These are phyloP conservation scores for Botia almorhae DNA, from an alignment of 2,797 vertebrate species.

Conservation along the genomic window DNA sequence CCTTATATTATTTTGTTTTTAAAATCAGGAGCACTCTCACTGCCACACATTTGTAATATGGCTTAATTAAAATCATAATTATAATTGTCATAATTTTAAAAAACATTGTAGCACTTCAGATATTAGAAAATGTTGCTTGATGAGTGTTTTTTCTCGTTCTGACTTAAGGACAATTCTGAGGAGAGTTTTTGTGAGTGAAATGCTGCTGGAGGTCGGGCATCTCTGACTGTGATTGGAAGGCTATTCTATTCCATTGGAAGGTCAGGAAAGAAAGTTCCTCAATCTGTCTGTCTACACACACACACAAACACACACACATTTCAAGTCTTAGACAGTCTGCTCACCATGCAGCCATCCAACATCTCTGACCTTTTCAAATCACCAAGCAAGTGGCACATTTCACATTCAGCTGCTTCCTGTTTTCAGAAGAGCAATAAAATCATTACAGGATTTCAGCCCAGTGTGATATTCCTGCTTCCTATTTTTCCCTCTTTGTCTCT, in stretches of 20 bases:
- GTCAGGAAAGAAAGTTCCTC: conserved; percentile 16
- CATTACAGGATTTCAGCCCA: conserved; percentile 3
- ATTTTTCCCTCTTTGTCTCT: background rate
- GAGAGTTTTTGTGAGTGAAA: background rate
- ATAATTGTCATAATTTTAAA: too few species aligned
- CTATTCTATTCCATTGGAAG: conserved; percentile 7
- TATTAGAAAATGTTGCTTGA: too few species aligned
- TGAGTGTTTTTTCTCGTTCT: background rate
- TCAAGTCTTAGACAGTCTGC: conserved; percentile 20
- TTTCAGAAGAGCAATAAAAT: conserved; percentile 24
- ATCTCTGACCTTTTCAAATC: conserved; percentile 52
- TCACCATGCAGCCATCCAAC: conserved; percentile 26
- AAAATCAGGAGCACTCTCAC: too few species aligned
- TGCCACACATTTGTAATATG: too few species aligned
- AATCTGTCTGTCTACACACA: conserved; percentile 39
- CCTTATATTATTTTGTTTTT: too few species aligned
- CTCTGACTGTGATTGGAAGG: background rate
- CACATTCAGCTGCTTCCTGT: conserved; percentile 29
- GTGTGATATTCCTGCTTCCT: conserved; percentile 12
- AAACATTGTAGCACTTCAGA: too few species aligned
- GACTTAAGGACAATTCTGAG: background rate
- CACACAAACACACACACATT: background rate
- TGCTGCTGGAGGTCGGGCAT: too few species aligned
- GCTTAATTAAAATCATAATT: too few species aligned
- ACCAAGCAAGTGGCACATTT: conserved; percentile 37